These are phyloP conservation scores for Lepidurus packardi DNA, from an alignment of 1,140 invertebrate genomes.

Conservation along the genomic window DNA sequence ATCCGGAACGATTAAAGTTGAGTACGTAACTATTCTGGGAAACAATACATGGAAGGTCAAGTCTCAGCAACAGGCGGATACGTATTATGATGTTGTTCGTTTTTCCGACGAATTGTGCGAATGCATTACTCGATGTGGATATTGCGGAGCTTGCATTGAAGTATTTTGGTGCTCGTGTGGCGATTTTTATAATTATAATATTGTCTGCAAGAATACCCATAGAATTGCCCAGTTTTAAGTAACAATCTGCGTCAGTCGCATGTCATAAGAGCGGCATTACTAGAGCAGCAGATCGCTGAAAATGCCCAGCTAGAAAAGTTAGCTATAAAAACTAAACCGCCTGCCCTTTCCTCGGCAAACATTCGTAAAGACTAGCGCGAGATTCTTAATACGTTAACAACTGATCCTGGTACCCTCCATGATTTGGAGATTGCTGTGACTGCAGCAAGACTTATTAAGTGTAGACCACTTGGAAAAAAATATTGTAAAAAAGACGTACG, in stretches of 20 bases:
- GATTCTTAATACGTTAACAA: no score
- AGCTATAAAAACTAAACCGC: no score
- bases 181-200: not conserved
- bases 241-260: not conserved
- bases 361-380: no score
- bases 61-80: not conserved
- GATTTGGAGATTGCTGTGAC: no score
- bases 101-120: not conserved
- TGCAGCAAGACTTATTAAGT: no score
- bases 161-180: conserved; percentile 1
- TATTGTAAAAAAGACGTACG: no score
- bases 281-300: no score
- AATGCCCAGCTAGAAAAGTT: no score
- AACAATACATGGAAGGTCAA: not conserved
- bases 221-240: not conserved
- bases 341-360: no score
- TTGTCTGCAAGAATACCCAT: conserved; percentile 20
- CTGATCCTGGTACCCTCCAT: no score
- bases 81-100: not conserved
- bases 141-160: not conserved
- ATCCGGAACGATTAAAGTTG: not conserved
- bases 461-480: no score
- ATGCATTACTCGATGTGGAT: conserved; percentile 21
- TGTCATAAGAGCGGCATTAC: not conserved
- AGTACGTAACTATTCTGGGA: not conserved